phyloP scores from a whole-genome alignment of 1,140 invertebrate species.

The Myzus persicae region DNA sequence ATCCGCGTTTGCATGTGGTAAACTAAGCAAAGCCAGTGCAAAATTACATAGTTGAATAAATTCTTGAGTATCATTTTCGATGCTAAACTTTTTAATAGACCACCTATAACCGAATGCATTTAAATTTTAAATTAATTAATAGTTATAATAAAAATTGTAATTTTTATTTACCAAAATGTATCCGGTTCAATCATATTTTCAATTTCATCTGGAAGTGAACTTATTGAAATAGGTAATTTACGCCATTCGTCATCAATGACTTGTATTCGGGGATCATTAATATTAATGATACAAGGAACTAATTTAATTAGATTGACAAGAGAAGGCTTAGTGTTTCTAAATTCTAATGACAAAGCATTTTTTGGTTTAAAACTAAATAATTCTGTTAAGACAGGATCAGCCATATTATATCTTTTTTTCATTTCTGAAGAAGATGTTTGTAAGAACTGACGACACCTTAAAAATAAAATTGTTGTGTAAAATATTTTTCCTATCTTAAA shows the following conservation, averaged over 20 bases:
- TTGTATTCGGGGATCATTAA: background rate
- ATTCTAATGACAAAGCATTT: constrained; percentile 21
- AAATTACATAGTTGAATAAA: background rate
- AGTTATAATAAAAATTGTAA: background rate
- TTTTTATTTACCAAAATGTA: background rate
- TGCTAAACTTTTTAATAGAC: background rate
- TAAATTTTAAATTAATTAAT: background rate
- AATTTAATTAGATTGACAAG: background rate
- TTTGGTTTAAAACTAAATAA: background rate
- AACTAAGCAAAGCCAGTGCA: background rate
- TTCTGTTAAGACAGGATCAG: background rate
- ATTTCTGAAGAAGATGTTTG: background rate
- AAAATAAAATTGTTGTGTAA: background rate
- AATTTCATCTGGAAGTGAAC: background rate
- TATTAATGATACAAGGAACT: background rate
- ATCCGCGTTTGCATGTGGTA: background rate
- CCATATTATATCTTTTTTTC: constrained; percentile 19
- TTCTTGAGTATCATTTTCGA: background rate
- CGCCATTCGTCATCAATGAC: background rate
- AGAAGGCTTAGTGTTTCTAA: background rate
- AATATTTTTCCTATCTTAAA: too few species aligned
- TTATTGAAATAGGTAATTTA: background rate
- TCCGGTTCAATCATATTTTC: background rate
- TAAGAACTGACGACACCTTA: background rate
- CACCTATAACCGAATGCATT: background rate